Evolutionary conservation across 2,888 invertebrate genomes (phyloP).

Genomic region (Tromatobia lineatoria): DNA sequence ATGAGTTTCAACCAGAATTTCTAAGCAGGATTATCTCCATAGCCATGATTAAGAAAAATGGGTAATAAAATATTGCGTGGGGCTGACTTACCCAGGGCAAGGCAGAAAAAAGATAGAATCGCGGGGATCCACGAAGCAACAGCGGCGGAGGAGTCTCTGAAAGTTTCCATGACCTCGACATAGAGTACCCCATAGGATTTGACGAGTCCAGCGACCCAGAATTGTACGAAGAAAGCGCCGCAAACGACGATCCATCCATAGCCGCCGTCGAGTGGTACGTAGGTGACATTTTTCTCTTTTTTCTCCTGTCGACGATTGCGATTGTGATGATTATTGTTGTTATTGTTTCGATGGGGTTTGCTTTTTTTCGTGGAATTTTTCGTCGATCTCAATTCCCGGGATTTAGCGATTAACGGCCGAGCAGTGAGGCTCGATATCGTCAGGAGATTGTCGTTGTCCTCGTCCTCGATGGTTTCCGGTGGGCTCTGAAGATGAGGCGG

Average conservation of each 20-base stretch:
- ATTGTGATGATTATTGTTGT: constrained; percentile 24
- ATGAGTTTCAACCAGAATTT: too few relatives aligned
- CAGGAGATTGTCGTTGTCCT: constrained; percentile 90
- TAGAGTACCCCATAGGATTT: constrained; percentile 94
- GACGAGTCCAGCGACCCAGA: constrained; percentile 93
- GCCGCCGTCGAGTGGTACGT: constrained; percentile 89
- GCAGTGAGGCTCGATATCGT: constrained; percentile 91
- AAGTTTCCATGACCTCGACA: constrained; percentile 93
- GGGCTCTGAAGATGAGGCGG: constrained; percentile 84
- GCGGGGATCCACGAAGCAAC: constrained; percentile 94
- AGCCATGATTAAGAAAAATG: too few relatives aligned
- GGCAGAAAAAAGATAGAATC: constrained; percentile 91
- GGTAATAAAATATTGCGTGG: too few relatives aligned
- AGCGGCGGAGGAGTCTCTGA: constrained; percentile 91
- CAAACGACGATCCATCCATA: constrained; percentile 93
- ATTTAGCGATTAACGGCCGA: constrained; percentile 90
- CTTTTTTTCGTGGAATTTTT: constrained; percentile 75
- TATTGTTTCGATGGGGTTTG: constrained; percentile 63
- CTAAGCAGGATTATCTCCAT: too few relatives aligned
- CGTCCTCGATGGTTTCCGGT: constrained; percentile 87
- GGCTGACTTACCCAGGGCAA: constrained; percentile 91
- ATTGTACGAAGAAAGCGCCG: constrained; percentile 93
- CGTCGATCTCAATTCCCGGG: constrained; percentile 87
- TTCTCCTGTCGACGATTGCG: constrained; percentile 57
- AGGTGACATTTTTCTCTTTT: constrained; percentile 74